These are phyloP conservation scores for Acyrthosiphon pisum DNA, from an alignment of 1,140 invertebrate species.

Conservation along the genomic window DNA sequence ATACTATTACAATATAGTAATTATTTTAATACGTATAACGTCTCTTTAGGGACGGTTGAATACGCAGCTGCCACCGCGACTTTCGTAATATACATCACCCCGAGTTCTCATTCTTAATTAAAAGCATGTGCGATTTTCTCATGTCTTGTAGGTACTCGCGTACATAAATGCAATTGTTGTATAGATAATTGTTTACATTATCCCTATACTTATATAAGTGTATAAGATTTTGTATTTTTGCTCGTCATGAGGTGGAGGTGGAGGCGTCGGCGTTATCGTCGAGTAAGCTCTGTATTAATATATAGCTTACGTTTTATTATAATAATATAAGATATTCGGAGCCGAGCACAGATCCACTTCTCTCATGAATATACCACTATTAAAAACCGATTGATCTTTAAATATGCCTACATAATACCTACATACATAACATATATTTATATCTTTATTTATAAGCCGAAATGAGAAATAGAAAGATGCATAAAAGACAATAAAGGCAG, in stretches of 20 bases:
- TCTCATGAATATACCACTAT: neutral
- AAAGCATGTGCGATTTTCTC: neutral
- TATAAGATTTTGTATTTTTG: neutral
- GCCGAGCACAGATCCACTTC: no score
- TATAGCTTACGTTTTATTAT: neutral
- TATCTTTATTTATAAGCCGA: no score
- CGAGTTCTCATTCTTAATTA: neutral
- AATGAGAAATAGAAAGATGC: no score
- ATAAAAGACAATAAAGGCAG: no score
- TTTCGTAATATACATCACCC: no score
- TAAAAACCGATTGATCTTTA: neutral
- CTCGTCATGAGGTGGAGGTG: neutral
- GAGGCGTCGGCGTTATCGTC: neutral
- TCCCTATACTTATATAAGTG: neutral
- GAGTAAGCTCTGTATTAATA: neutral
- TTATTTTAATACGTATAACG: neutral
- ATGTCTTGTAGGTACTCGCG: neutral
- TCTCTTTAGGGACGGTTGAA: neutral
- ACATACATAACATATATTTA: no score
- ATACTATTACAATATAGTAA: neutral
- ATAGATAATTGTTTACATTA: neutral
- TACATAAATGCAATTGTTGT: neutral
- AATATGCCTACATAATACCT: no score
- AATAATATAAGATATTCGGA: neutral
- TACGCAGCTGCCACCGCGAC: neutral